Evolutionary conservation across 2,113 vertebrate genomes (phyloP), one percentile per base, ranked within the genome.

Genomic region (Nicator chloris): DNA sequence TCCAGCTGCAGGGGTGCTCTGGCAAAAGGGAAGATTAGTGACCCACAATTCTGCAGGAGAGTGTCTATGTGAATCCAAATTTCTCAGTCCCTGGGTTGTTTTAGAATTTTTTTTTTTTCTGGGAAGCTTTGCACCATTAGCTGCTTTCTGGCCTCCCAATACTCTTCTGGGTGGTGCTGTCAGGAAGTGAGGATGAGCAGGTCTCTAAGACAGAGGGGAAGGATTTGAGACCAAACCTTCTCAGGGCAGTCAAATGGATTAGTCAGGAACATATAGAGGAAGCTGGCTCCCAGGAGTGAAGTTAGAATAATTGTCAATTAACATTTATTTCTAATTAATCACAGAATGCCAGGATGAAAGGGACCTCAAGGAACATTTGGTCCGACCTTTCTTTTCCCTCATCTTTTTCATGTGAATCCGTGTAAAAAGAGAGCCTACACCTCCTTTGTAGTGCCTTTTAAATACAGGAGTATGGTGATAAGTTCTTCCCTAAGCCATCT

Each of bases 91-190:
- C 75, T 12, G 5, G 60, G 78, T 78, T 75, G n/a, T 26, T 97
- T 94, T 35, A 39, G 47, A 73, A 93, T 94, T 70, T 94, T 92
- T 53, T 42, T 50, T 50, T 57, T 65, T 40, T 35, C 4, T 27
- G 50, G 84, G 72, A 96, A 97, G 68, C 66, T 92, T 95, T 59
- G 39, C 49, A 59, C 94, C 79, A 44, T 96, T 96, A 92, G 42
- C 68, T 94, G 73, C 54, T 96, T 82, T 94, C 88, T 92, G 92
- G 89, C 39, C 68, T 92, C 85, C 71, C 84, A 69, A 92, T 77
- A 70, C 50, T 96, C 92, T 94, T 81, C 84, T 65, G 63, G 24
- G 35, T 93, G 96, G 91, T 81, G 31, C 22, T 86, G 82, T 68
- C 86, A 60, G 65, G 49, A 85, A 76, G 45, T 35, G 60, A 92